These are phyloP conservation scores for Dreissena polymorpha DNA, from an alignment of 1,140 invertebrate genomes.

Conservation along the genomic window DNA sequence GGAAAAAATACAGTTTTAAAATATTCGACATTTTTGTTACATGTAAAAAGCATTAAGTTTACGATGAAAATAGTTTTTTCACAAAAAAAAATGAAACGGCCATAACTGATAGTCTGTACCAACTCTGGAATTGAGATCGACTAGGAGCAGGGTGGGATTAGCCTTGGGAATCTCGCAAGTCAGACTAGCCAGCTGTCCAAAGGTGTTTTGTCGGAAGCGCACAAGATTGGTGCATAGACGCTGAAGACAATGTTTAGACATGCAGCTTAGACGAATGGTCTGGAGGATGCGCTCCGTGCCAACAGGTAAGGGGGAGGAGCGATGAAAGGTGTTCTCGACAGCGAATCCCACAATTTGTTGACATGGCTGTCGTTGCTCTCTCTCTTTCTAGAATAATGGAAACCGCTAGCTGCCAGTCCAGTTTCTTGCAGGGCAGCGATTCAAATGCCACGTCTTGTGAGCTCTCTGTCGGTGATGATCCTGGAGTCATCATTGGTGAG, in stretches of 20 bases:
- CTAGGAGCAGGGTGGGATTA: too few species aligned
- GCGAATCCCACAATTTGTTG: conserved; percentile 25
- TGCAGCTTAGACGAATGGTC: too few species aligned
- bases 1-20: too few species aligned
- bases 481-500: conserved; percentile 18
- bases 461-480: conserved; percentile 55
- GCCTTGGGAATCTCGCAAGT: too few species aligned
- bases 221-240: too few species aligned
- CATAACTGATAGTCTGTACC: conserved; percentile 38
- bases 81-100: conserved; percentile 30
- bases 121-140: background rate
- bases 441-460: conserved; percentile 29
- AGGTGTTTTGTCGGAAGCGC: too few species aligned
- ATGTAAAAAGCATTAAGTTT: conserved; percentile 54
- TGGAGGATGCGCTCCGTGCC: too few species aligned
- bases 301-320: too few species aligned
- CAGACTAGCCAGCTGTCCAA: too few species aligned
- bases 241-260: too few species aligned
- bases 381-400: conserved; percentile 52
- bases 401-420: conserved; percentile 37
- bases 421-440: conserved; percentile 49
- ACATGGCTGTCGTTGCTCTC: background rate
- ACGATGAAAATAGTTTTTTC: conserved; percentile 56
- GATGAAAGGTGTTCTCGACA: too few species aligned
- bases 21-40: conserved; percentile 12